A percentile compares a stretch with the other conserved stretches of the same genome.
Conservation (phyloP, 2,888 invertebrate genomes). For the Drosophila prostipennis region DNA sequence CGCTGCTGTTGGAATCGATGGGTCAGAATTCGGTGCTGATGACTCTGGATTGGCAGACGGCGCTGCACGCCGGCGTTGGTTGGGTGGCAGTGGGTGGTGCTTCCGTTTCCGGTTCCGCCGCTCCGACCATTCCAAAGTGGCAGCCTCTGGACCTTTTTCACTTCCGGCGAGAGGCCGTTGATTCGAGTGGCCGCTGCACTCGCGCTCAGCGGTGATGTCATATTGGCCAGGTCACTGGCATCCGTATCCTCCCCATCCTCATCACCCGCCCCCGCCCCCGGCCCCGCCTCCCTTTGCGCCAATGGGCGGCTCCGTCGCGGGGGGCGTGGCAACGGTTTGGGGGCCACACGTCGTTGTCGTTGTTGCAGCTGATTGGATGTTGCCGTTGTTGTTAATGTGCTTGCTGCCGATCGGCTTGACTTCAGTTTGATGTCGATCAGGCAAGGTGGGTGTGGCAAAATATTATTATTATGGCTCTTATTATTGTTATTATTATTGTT, state of each 20-base stretch:
- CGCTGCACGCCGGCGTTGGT: neutral
- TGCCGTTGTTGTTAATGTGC: slow-evolving; percentile 22
- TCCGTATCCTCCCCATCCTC: slow-evolving; percentile 62
- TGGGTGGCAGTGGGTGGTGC: slow-evolving; percentile 6
- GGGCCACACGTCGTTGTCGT: slow-evolving; percentile 34
- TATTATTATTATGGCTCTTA: slow-evolving; percentile 26
- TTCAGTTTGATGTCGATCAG: slow-evolving; percentile 59
- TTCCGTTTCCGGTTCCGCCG: slow-evolving; percentile 7
- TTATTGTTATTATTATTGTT: slow-evolving; percentile 22
- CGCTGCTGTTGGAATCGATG: slow-evolving; percentile 26
- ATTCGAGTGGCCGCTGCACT: slow-evolving; percentile 67
- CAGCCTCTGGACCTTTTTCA: slow-evolving; percentile 64
- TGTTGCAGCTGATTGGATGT: slow-evolving; percentile 21
- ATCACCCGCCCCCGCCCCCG: neutral
- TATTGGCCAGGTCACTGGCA: slow-evolving; percentile 68
- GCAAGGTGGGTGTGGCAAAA: slow-evolving; percentile 52
- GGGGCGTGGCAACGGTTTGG: slow-evolving; percentile 41
- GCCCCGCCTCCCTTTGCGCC: neutral
- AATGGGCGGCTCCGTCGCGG: slow-evolving; percentile 32
- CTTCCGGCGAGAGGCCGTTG: slow-evolving; percentile 68
- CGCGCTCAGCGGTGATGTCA: slow-evolving; percentile 66
- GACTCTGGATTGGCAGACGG: slow-evolving; percentile 11
- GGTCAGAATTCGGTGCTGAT: slow-evolving; percentile 15
- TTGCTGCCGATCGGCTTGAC: slow-evolving; percentile 41
- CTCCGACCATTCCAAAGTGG: slow-evolving; percentile 61